Evolutionary conservation across 2,888 invertebrate genomes (phyloP).

Genomic region (Thymelicus acteon): DNA sequence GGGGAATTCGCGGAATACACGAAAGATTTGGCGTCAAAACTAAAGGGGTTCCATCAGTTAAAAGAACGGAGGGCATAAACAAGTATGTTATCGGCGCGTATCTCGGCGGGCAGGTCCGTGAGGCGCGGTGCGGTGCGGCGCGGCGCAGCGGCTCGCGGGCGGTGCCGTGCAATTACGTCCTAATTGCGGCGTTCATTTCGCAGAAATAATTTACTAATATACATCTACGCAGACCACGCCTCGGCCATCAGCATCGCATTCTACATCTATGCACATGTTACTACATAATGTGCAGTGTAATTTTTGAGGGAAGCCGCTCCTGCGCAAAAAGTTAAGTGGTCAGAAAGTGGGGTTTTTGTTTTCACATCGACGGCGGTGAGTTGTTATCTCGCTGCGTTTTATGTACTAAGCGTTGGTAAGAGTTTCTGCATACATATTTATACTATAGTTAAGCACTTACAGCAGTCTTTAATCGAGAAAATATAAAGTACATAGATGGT

Average conservation of each 20-base stretch:
- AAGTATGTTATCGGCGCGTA: slow-evolving; percentile 45
- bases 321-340: slow-evolving; percentile 22
- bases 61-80: slow-evolving; percentile 41
- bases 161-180: slow-evolving; percentile 53
- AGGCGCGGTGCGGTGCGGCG: slow-evolving; percentile 49
- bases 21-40: slow-evolving; percentile 30
- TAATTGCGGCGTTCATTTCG: slow-evolving; percentile 62
- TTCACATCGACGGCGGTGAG: background rate
- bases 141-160: slow-evolving; percentile 47
- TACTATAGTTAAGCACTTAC: no score
- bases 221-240: slow-evolving; percentile 53
- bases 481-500: no score
- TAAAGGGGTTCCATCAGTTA: slow-evolving; percentile 30
- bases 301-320: slow-evolving; percentile 26
- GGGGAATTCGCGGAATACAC: slow-evolving; percentile 27
- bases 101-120: slow-evolving; percentile 44
- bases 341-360: background rate
- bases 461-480: no score
- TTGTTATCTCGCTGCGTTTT: background rate
- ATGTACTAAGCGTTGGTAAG: background rate
- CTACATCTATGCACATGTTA: slow-evolving; percentile 16
- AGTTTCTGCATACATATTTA: no score
- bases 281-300: slow-evolving; percentile 30
- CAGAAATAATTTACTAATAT: slow-evolving; percentile 60
- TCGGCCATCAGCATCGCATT: slow-evolving; percentile 44